Evolutionary conservation across 2,113 vertebrate genomes (phyloP).

Genomic region (Xiphorhynchus elegans): DNA sequence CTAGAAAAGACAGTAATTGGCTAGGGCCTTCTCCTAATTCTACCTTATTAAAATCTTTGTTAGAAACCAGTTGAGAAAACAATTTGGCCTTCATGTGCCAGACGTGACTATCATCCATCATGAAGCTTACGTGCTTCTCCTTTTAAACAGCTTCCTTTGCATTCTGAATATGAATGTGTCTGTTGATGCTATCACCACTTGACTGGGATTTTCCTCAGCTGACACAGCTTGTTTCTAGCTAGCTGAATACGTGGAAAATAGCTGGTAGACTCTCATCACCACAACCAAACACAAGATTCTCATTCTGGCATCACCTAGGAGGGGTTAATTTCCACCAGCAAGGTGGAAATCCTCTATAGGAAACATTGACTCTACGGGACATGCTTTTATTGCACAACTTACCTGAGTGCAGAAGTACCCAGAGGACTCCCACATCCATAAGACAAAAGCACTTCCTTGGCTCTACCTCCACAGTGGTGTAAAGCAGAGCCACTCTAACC

Average conservation of each 20-base stretch:
- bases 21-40: not conserved
- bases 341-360: not conserved
- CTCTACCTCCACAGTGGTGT: not conserved
- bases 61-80: not conserved
- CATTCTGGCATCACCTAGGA: not conserved
- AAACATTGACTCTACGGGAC: not conserved
- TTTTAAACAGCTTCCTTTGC: not conserved
- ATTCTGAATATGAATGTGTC: not conserved
- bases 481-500: not conserved
- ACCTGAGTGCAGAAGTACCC: not conserved
- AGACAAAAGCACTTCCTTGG: not conserved
- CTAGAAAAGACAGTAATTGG: not conserved
- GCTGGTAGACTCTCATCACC: not conserved
- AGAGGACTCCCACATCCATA: not conserved
- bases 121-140: not conserved
- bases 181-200: not conserved
- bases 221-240: not conserved
- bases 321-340: fast-evolving
- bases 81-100: not conserved
- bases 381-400: not conserved
- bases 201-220: not conserved
- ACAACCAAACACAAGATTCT: not conserved
- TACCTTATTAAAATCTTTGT: not conserved
- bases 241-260: not conserved
- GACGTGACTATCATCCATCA: not conserved